Base-by-base conservation (phyloP, 2,888 invertebrate genomes). In the Andrena marginata region DNA sequence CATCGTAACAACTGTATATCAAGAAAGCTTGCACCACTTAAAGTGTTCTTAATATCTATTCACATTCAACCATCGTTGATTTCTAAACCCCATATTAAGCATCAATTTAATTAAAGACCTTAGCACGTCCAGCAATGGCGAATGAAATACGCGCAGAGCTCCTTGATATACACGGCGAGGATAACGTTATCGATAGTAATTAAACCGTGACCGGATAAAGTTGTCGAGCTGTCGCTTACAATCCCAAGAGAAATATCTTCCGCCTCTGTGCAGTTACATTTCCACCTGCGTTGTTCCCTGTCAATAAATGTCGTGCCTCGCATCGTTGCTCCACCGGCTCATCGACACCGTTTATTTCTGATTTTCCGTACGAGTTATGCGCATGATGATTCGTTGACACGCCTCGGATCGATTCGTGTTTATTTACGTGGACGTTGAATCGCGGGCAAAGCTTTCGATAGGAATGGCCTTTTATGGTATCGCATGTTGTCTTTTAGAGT, bases 271-370 rank as follows among this genome's bases (percentile, higher is more conserved):
- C 7, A 67, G 70, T 60, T 42, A 70, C 29, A 70, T 75, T 80
- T 80, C 73, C 72, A 13, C 31, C 13, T 8, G 10, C 65, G 64
- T 51, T 78, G 72, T 62, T 69, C 62, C 42, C 68, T 73, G 56
- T 63, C 75, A 42, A 79, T 70, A 68, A 67, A 74, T 20, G 62
- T 73, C 69, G 33, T 31, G 13, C 8, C 31, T 48, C 33, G 42
- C 16, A 23, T 51, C 59, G 56, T n/a, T 16, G 23, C 64, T 8
- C 31, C 63, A 8, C 23, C 10, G 70, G 48, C 35, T 49, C 51
- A 54, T 75, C 42, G 60, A 31, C 31, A 33, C 10, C 73, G 31
- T 54, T 54, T 54, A 54, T 54, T 54, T 54, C 20, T 54, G n/a
- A 54, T 54, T 54, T n/a, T 54, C 20, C 20, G 54, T 23, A 23